A percentile compares a stretch with the other conserved stretches of the same genome.
Conservation (phyloP, 2,113 vertebrate species). For the Colinus virginianus region DNA sequence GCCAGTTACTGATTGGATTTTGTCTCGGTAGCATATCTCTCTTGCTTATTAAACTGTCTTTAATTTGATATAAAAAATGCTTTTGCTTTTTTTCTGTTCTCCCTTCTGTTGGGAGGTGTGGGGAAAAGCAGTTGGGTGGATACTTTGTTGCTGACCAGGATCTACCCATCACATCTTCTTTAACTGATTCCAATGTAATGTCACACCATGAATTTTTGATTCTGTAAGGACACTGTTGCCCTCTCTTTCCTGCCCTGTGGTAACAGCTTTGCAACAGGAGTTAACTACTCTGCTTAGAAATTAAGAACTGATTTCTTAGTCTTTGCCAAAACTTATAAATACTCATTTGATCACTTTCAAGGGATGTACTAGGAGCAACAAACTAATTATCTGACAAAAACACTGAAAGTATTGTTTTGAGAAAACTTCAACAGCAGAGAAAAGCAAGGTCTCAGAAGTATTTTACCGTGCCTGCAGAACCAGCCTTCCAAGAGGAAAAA, state of each 20-base stretch:
- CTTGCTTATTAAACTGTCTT: background rate
- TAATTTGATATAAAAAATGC: background rate
- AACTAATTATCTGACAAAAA: background rate
- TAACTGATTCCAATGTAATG: background rate
- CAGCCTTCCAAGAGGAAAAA: background rate
- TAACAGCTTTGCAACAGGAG: background rate
- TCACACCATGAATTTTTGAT: background rate
- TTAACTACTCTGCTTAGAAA: background rate
- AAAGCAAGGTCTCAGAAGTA: background rate
- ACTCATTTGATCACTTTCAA: background rate
- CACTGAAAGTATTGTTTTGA: background rate
- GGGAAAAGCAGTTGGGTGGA: background rate
- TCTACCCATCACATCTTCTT: too few species aligned
- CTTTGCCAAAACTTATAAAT: background rate
- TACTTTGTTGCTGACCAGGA: background rate
- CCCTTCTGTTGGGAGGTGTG: background rate
- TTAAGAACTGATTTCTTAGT: background rate
- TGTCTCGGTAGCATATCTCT: background rate
- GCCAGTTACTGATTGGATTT: background rate
- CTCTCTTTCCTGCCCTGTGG: background rate
- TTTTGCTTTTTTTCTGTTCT: background rate
- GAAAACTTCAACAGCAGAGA: background rate
- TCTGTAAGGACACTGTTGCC: background rate
- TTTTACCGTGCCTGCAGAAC: background rate
- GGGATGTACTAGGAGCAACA: background rate